These are phyloP conservation scores for Calephelis virginiensis DNA, from an alignment of 1,140 invertebrate genomes.

Conservation along the genomic window DNA sequence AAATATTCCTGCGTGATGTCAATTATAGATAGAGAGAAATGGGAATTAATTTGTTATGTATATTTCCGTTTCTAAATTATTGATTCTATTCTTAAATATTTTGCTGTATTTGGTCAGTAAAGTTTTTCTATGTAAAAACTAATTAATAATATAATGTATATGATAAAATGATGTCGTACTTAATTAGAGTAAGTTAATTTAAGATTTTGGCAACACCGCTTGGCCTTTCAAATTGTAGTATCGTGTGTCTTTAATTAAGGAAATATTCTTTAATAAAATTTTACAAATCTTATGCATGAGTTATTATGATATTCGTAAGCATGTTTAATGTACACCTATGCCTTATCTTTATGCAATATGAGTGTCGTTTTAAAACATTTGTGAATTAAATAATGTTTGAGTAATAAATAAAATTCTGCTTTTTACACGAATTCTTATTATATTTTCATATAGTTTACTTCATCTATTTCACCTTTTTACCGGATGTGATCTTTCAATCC, in stretches of 20 bases:
- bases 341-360: constrained; percentile 72
- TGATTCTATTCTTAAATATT: constrained; percentile 31
- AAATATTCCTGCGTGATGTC: constrained; percentile 65
- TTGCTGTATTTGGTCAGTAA: constrained; percentile 42
- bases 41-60: constrained; percentile 43
- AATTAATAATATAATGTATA: constrained; percentile 18
- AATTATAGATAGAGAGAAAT: constrained; percentile 66
- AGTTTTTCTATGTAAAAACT: constrained; percentile 13
- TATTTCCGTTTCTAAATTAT: constrained; percentile 38
- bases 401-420: constrained; percentile 62
- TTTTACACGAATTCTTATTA: constrained; percentile 44
- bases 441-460: not conserved
- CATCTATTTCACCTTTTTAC: too few relatives aligned
- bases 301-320: constrained; percentile 45
- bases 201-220: constrained; percentile 76
- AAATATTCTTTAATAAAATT: constrained; percentile 20
- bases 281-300: constrained; percentile 34
- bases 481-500: too few relatives aligned
- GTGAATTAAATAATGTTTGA: constrained; percentile 70
- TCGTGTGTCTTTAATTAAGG: constrained; percentile 55
- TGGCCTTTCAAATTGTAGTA: constrained; percentile 74
- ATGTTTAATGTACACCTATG: constrained; percentile 68
- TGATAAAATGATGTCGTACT: constrained; percentile 29
- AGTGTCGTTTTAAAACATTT: constrained; percentile 76
- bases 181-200: constrained; percentile 41